Conservation (phyloP, 2,888 invertebrate species). For the Isoperla grammatica region DNA sequence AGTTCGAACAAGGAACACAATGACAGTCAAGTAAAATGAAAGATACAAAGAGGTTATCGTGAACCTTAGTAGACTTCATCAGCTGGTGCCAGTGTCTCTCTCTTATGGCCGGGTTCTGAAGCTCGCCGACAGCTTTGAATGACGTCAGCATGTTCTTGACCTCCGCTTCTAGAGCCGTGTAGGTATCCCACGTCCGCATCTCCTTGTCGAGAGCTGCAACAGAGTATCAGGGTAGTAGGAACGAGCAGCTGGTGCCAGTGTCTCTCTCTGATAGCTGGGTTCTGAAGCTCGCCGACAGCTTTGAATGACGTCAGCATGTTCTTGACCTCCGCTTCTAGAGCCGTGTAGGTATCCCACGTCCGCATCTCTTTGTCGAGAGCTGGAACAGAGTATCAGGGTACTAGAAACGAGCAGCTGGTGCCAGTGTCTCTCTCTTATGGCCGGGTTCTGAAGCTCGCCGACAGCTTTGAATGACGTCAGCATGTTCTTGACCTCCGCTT, state of each 20-base stretch:
- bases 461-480: constrained; percentile 91
- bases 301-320: constrained; percentile 93
- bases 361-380: constrained; percentile 94
- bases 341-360: constrained; percentile 85
- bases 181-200: constrained; percentile 93
- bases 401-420: constrained; percentile 62
- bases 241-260: constrained; percentile 84
- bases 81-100: constrained; percentile 96
- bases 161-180: constrained; percentile 77
- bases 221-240: too few species aligned
- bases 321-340: constrained; percentile 86
- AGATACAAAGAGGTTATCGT: too few species aligned
- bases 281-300: constrained; percentile 93
- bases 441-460: constrained; percentile 92
- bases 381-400: too few species aligned
- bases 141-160: constrained; percentile 97
- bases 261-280: constrained; percentile 90
- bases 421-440: constrained; percentile 95
- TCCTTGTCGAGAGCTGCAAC: constrained; percentile 77
- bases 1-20: too few species aligned
- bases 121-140: constrained; percentile 86
- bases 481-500: constrained; percentile 94
- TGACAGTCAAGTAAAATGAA: too few species aligned
- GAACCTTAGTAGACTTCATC: too few species aligned
- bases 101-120: constrained; percentile 93